A percentile compares a stretch with the other conserved stretches of the same genome.
These are phyloP conservation scores for Rhodinocichla rosea DNA, from an alignment of 2,113 vertebrate genomes.

Conservation along the genomic window DNA sequence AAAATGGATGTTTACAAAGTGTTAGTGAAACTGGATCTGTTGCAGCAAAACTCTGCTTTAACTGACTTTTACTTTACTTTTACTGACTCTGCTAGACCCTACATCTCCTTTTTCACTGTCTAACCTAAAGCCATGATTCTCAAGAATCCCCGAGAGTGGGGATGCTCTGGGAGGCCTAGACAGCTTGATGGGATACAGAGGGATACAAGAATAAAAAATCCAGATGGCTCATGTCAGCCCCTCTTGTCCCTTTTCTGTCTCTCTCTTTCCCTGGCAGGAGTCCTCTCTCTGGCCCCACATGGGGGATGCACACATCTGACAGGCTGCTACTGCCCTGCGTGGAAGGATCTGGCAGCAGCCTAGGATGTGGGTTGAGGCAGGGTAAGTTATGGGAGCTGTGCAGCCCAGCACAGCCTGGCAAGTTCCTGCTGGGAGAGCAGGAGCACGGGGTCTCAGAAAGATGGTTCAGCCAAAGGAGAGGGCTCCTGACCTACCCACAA, in stretches of 20 bases:
- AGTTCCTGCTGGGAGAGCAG: background rate
- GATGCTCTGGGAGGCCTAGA: background rate
- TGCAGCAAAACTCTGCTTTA: background rate
- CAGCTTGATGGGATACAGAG: background rate
- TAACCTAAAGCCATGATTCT: background rate
- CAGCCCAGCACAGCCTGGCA: background rate
- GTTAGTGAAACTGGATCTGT: background rate
- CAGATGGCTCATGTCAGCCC: background rate
- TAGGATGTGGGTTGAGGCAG: rapidly evolving
- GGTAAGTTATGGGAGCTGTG: background rate
- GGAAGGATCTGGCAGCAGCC: background rate
- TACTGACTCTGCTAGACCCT: background rate
- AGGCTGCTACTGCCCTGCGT: background rate
- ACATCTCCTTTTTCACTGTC: background rate
- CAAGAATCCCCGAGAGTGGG: background rate
- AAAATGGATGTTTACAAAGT: background rate
- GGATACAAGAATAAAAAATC: background rate
- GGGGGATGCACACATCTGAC: background rate
- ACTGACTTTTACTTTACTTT: background rate
- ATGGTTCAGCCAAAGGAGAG: background rate
- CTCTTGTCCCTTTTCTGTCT: background rate
- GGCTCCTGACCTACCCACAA: background rate
- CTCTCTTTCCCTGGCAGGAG: background rate
- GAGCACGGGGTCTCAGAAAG: background rate
- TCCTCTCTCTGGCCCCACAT: background rate